These are phyloP conservation scores for Palloptera scutellata DNA, from an alignment of 2,888 invertebrate species.

Conservation along the genomic window DNA sequence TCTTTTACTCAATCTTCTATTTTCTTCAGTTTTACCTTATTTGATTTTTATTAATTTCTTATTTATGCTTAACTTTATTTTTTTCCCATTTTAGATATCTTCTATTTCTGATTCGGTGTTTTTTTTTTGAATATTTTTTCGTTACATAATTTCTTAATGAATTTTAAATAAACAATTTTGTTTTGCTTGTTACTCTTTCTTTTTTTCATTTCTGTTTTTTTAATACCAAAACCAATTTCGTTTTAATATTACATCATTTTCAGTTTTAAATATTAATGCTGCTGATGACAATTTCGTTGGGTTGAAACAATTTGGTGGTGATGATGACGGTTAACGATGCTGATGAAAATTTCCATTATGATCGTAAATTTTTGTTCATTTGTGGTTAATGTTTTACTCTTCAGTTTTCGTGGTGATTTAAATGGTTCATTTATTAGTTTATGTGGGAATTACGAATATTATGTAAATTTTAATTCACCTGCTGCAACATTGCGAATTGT, in stretches of 20 bases:
- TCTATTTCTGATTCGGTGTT: not conserved
- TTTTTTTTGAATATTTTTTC: not conserved
- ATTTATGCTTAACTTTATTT: not conserved
- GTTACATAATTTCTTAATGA: not conserved
- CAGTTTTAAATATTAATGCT: not conserved
- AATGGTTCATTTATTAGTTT: not conserved
- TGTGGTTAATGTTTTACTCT: not conserved
- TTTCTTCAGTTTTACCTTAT: not conserved
- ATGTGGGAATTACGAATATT: conserved; percentile 8
- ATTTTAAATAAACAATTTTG: not conserved
- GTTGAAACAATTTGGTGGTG: not conserved
- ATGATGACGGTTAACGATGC: not conserved
- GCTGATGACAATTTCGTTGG: not conserved
- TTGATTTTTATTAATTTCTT: not conserved
- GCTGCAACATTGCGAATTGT: too few relatives aligned
- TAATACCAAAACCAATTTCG: not conserved
- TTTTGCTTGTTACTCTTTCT: too few relatives aligned
- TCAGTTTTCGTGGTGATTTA: too few relatives aligned
- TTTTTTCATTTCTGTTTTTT: too few relatives aligned
- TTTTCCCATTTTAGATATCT: not conserved
- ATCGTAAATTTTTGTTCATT: not conserved
- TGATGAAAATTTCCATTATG: not conserved
- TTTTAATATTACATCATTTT: not conserved
- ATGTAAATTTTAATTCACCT: not conserved
- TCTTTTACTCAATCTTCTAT: not conserved